phyloP scores from a whole-genome alignment of 2,797 vertebrate species.

The Neosalanx taihuensis region DNA sequence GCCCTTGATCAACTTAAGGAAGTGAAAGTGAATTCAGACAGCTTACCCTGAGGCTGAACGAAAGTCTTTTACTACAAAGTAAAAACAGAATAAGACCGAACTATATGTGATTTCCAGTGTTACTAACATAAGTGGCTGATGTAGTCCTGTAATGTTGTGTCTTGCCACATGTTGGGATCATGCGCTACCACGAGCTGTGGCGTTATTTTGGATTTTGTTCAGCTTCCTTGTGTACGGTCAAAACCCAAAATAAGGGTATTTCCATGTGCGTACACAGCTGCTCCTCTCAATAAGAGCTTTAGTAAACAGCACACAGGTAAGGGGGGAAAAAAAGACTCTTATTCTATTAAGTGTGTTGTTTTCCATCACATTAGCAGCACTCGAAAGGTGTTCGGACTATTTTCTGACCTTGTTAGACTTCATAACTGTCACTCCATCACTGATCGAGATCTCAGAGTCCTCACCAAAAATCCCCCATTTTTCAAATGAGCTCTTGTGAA shows the following conservation, averaged over 20 bases:
- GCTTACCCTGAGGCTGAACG: not conserved
- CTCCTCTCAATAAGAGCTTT: not conserved
- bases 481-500: constrained; percentile 1
- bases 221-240: constrained; percentile 1
- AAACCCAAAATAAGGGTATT: not conserved
- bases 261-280: not conserved
- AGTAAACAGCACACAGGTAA: not conserved
- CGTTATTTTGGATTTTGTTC: not conserved
- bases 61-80: not conserved
- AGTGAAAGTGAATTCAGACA: not conserved
- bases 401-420: not conserved
- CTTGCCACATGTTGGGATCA: not conserved
- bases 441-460: too few relatives aligned
- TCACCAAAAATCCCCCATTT: constrained; percentile 48
- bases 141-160: not conserved
- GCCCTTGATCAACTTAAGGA: not conserved
- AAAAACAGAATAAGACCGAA: not conserved
- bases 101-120: not conserved
- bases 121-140: not conserved
- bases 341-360: too few relatives aligned
- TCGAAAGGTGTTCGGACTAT: too few relatives aligned
- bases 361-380: too few relatives aligned
- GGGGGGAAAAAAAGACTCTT: not conserved
- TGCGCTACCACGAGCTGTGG: not conserved
- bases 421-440: not conserved